These are phyloP conservation scores for Castor canadensis DNA, from an alignment of 2,113 vertebrate species.

Conservation along the genomic window DNA sequence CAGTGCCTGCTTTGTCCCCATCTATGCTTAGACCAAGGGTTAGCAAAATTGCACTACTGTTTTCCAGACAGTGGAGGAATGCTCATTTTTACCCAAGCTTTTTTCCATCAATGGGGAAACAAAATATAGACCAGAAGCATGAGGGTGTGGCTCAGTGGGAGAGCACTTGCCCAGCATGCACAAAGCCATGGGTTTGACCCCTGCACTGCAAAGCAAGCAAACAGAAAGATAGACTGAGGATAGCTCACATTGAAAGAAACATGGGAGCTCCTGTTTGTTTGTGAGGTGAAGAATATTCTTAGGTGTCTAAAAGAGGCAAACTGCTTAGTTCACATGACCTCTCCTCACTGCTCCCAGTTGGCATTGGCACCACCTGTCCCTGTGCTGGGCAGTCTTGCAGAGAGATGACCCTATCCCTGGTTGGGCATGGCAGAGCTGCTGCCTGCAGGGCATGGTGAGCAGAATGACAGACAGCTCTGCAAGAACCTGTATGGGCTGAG, in stretches of 20 bases:
- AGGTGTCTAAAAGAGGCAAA: not conserved
- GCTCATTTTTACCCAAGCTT: not conserved
- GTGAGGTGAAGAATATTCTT: not conserved
- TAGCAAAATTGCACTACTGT: not conserved
- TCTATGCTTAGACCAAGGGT: rapidly evolving
- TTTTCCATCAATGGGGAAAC: not conserved
- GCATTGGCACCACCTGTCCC: not conserved
- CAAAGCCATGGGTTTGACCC: not conserved
- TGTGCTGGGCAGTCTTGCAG: conserved; percentile 39
- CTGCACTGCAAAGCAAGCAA: not conserved
- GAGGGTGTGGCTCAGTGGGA: not conserved
- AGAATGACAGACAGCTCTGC: not conserved
- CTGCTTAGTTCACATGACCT: not conserved
- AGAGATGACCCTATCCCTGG: not conserved
- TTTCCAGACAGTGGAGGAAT: not conserved
- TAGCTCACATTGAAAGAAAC: not conserved
- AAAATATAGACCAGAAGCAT: not conserved
- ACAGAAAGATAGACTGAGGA: not conserved
- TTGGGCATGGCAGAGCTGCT: not conserved
- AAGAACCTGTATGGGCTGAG: not conserved
- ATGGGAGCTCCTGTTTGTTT: not conserved
- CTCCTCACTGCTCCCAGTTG: not conserved
- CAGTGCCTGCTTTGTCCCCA: not conserved
- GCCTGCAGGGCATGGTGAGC: not conserved
- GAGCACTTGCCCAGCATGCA: not conserved